Base-by-base conservation (phyloP, 2,797 vertebrate species). In the Poeciliopsis paucimaculata region DNA sequence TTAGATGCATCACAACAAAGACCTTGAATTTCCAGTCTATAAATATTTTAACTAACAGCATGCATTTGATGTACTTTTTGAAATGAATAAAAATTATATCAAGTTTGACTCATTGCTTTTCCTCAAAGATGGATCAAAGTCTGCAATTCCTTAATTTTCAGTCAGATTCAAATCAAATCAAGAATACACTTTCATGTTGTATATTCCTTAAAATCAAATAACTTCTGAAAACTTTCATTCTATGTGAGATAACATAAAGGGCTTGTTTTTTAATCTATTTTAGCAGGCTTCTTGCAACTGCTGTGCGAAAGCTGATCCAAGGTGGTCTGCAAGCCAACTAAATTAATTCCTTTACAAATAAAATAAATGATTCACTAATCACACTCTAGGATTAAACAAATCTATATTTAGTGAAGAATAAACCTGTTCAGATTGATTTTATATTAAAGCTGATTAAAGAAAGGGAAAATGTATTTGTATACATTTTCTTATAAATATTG, bases 201-300 rank as follows among this genome's bases (percentile, higher is more conserved):
- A 43, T 26, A 45, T 41, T 6, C 13, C 68, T 45, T 45, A n/a
- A 13, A 70, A 43, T 11, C 11, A 70, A 68, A 68, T 34, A 26
- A 71, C 45, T 70, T 70, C 23, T 43, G 39, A 70, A 70, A 70
- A 12, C 39, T 43, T 70, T 70, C 23, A n/a, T n/a, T 70, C 23
- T 7, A 70, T 43, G 20, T 43, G 0, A 13, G 23, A 70, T 1
- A 46, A 71, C 13, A 71, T 71, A n/a, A 71, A 71, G 41, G n/a
- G 43, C n/a, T 4, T 71, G 39, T 71, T 46, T 45, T 46, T 2
- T 46, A 46, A 71, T 71, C 68, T 71, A 28, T n/a, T 71, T 71
- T 71, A 28, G 26, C 43, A 71, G 43, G 26, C 13, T 28, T 46
- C 43, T 28, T 71, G n/a, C 41, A 46, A 26, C 68, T 45, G 68